Base-by-base conservation (phyloP, 1,140 invertebrate genomes). In the Oncopodura yosiiana region DNA sequence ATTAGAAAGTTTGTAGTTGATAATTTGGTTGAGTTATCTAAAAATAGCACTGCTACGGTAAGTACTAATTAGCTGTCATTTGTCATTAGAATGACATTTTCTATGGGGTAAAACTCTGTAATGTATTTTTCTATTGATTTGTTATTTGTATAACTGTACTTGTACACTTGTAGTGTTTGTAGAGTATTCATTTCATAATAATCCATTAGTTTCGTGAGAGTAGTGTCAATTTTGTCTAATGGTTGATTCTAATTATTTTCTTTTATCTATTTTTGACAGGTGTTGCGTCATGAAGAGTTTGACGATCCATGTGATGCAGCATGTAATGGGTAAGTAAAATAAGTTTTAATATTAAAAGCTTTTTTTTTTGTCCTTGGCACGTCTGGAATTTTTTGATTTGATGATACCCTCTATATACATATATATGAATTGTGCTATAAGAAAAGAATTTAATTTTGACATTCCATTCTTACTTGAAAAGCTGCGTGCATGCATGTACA, bases 231-330 rank as follows among this genome's bases (percentile, higher is more conserved):
- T n/a, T n/a, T n/a, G n/a, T n/a, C n/a, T n/a, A n/a, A n/a, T n/a
- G n/a, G n/a, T n/a, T n/a, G n/a, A n/a, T n/a, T n/a, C n/a, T n/a
- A n/a, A n/a, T n/a, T n/a, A n/a, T n/a, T n/a, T n/a, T n/a, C n/a
- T n/a, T n/a, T n/a, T n/a, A n/a, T n/a, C n/a, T 16, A 34, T 48
- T 53, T 23, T 27, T 16, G 53, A 63, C 61, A 91, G 87, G 84
- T 96, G 45, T 71, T 96, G 34, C 78, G 94, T 54, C 94, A 98
- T 74, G 94, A 98, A 74, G 94, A 98, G 74, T 98, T 98, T 71
- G 79, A 82, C 58, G 87, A 95, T 70, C 92, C 92, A 5, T 97
- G 94, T 73, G 86, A 93, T 67, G 94, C 94, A 30, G 77, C 86
- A 43, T 97, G 94, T 66, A 98, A 98, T 80, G 94, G 94, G 90